phyloP scores from a whole-genome alignment of 2,888 invertebrate genomes.

The Acrobasis suavella region DNA sequence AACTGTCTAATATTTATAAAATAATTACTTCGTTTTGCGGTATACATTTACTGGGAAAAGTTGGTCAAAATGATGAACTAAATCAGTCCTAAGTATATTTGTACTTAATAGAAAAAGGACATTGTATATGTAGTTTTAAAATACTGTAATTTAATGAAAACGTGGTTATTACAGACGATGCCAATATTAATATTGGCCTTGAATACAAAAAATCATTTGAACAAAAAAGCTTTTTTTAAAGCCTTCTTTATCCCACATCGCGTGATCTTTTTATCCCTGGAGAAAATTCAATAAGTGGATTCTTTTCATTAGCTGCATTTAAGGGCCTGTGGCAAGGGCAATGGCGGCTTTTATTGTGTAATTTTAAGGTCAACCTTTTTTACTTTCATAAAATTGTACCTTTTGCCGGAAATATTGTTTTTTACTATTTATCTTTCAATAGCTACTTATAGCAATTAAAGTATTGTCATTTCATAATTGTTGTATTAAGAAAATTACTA shows the following conservation, averaged over 20 bases:
- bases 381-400: constrained; percentile 20
- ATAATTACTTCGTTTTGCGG: too few relatives aligned
- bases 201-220: constrained; percentile 29
- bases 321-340: constrained; percentile 51
- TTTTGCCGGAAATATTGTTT: constrained; percentile 11
- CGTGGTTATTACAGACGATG: constrained; percentile 14
- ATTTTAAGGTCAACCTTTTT: constrained; percentile 45
- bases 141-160: background rate
- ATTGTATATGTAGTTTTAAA: too few relatives aligned
- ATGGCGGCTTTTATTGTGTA: constrained; percentile 36
- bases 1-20: too few relatives aligned
- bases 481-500: too few relatives aligned
- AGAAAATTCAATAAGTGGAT: constrained; percentile 43
- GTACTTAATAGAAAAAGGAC: too few relatives aligned
- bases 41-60: too few relatives aligned
- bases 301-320: constrained; percentile 48
- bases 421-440: background rate
- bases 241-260: constrained; percentile 44
- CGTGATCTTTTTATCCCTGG: constrained; percentile 51
- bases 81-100: too few relatives aligned
- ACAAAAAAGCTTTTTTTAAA: constrained; percentile 43
- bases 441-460: too few relatives aligned
- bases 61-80: too few relatives aligned
- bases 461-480: too few relatives aligned
- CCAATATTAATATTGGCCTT: constrained; percentile 26